Conservation (phyloP, 2,113 vertebrate species). For the Benthochromis sp. region DNA sequence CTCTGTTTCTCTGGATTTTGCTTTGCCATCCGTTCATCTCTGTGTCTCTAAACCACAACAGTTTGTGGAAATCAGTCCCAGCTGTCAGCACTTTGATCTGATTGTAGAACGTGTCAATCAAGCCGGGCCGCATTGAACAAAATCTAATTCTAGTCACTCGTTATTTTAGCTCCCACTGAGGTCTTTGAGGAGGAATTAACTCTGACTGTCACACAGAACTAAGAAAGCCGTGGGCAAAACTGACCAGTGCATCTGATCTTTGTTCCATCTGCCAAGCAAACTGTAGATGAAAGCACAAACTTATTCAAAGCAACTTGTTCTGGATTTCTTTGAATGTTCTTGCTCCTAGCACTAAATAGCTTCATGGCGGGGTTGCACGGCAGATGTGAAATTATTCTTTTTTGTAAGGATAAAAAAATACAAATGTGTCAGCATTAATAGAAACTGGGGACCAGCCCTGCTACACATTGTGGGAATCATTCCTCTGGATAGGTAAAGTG, state of each 20-base stretch:
- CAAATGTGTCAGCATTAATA: neutral
- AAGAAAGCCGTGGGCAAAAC: neutral
- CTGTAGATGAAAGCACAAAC: slow-evolving; percentile 43
- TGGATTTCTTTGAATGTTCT: slow-evolving; percentile 31
- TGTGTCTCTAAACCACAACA: slow-evolving; percentile 55
- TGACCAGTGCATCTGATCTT: slow-evolving; percentile 51
- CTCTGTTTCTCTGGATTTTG: slow-evolving; percentile 27
- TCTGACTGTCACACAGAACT: slow-evolving; percentile 34
- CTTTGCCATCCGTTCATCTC: slow-evolving; percentile 31
- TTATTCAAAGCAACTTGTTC: slow-evolving; percentile 47
- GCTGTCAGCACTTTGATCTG: slow-evolving; percentile 70
- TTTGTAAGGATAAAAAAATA: neutral
- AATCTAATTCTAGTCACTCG: slow-evolving; percentile 56
- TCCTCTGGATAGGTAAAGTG: neutral
- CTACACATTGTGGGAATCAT: neutral
- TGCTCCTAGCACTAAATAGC: slow-evolving; percentile 31
- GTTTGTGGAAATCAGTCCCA: slow-evolving; percentile 62
- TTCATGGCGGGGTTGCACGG: neutral
- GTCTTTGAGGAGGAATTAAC: slow-evolving; percentile 26
- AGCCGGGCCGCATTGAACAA: slow-evolving; percentile 35
- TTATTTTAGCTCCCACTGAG: slow-evolving; percentile 41
- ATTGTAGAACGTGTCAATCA: slow-evolving; percentile 67
- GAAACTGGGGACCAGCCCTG: neutral
- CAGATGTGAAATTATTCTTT: slow-evolving; percentile 13
- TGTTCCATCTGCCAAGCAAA: slow-evolving; percentile 20